Percentiles rank a stretch among this genome's conserved stretches.
Conservation (phyloP, 1,140 invertebrate species). For the Lethocerus indicus region DNA sequence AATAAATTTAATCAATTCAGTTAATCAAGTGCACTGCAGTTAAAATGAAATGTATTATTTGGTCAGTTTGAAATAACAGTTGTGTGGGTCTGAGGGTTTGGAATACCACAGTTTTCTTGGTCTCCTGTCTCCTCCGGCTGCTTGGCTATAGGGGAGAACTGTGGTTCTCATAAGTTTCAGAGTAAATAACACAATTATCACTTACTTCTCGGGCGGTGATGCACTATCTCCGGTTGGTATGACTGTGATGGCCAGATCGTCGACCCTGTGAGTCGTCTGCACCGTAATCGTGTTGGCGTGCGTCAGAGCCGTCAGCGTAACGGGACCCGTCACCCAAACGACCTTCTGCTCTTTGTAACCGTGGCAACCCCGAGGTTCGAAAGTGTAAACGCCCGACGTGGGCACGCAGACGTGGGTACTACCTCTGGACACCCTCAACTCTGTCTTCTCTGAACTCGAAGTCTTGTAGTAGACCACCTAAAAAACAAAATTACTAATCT, state of each 20-base stretch:
- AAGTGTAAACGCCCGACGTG: slow-evolving; percentile 47
- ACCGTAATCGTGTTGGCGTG: slow-evolving; percentile 22
- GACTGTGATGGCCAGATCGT: slow-evolving; percentile 22
- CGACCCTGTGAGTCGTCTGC: slow-evolving; percentile 19
- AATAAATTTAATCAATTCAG: too few relatives aligned
- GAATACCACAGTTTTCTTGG: too few relatives aligned
- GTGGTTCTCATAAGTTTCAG: too few relatives aligned
- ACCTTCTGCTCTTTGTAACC: slow-evolving; percentile 37
- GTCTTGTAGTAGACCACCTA: too few relatives aligned
- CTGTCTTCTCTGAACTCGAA: slow-evolving; percentile 1
- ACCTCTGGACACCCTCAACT: slow-evolving; percentile 11
- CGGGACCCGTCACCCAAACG: slow-evolving; percentile 38
- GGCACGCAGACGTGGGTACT: slow-evolving; percentile 41
- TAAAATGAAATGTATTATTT: too few relatives aligned
- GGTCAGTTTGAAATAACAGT: too few relatives aligned
- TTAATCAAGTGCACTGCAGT: too few relatives aligned
- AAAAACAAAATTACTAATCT: too few relatives aligned
- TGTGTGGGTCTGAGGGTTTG: too few relatives aligned
- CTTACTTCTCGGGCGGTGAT: slow-evolving; percentile 4
- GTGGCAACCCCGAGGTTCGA: slow-evolving; percentile 69
- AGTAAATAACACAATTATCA: too few relatives aligned
- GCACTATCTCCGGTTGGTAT: slow-evolving; percentile 18
- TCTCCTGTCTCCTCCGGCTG: too few relatives aligned
- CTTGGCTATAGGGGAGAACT: too few relatives aligned
- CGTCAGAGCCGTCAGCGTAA: slow-evolving; percentile 23